Base-by-base conservation (phyloP, 2,888 invertebrate genomes). In the Scaptomyza caliginosa region DNA sequence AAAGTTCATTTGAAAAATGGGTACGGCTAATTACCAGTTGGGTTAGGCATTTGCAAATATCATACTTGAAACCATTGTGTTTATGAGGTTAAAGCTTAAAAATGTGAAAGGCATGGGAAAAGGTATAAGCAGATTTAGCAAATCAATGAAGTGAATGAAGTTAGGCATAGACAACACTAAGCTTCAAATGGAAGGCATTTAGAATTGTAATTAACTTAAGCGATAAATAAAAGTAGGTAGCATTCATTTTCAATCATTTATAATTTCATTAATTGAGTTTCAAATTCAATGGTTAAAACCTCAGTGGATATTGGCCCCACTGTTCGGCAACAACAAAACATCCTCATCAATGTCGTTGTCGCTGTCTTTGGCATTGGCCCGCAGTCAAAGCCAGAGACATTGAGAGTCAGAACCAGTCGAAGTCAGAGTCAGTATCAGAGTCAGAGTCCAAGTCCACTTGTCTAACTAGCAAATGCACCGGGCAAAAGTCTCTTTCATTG, bases 271-370 rank as follows among this genome's bases (percentile, higher is more conserved):
- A 21, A 23, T 36, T 43, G 21, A 40, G 19, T 8, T 16, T 17
- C 10, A 40, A 40, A 40, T 3, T 7, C 10, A 19, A 10, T 17
- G 19, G 17, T 7, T 11, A 8, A 11, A n/a, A 2, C 21, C 30
- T 24, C 30, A 32, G 40, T 16, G 24, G 21, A 19, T 16, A 28
- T 63, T 43, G 66, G 66, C 11, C 10, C 70, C 80, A 81, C 86
- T 86, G 80, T 79, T 13, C 54, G n/a, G 55, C 57, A 50, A 64
- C 42, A 32, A 32, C 30, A 74, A 55, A 83, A 83, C 86, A 83
- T 86, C 65, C 86, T 80, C 80, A 80, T 80, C 80, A 80, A 80
- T 86, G 86, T 86, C 80, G 85, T 45, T 59, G 81, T 55, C 77
- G 75, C 40, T 58, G 52, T 56, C 57, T 34, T 36, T 57, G 74